Evolutionary conservation across 2,797 vertebrate species (phyloP), one percentile per base, ranked within the genome.

Genomic region (Hylomyscus alleni): DNA sequence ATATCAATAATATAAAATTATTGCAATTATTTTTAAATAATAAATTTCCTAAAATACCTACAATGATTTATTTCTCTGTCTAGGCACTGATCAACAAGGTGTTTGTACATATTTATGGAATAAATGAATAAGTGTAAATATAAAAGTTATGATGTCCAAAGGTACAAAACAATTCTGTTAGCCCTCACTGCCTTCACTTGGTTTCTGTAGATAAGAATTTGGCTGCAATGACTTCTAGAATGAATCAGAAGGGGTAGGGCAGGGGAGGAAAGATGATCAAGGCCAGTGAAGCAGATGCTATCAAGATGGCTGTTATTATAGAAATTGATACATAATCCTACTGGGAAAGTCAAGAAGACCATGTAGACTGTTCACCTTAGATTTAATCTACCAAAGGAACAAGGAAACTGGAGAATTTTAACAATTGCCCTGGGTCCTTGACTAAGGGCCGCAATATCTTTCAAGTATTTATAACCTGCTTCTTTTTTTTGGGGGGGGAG

Each of bases 301-400:
- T 91, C 72, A 67, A 89, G 67, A 29, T 86, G 89, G 15, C 72
- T 77, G 54, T 92, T 44, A 82, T 52, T 88, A 7, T 58, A 54
- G 47, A 89, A 92, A 85, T 69, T 72, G 20, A 88, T 95, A 75
- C 20, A 17, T 83, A 87, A 90, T 87, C 76, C n/a, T 65, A 92
- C 31, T 34, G 56, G 76, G 15, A 22, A 92, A 67, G 40, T 90
- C 29, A 94, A 40, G 26, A n/a, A 87, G 24, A 29, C 56, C 88
- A 11, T 62, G 17, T 62, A 78, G 52, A 82, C 31, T 22, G 54
- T 6, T 34, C 1, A 69, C 7, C 31, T 86, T n/a, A 72, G 56
- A 92, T 19, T 88, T 93, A 72, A 52, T 93, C 54, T 50, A 83
- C 40, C 5, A 37, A 15, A 94, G 13, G 47, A 47, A 5, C 24